Base-by-base conservation (phyloP, 2,113 vertebrate genomes). In the Trichomycterus rosablanca region DNA sequence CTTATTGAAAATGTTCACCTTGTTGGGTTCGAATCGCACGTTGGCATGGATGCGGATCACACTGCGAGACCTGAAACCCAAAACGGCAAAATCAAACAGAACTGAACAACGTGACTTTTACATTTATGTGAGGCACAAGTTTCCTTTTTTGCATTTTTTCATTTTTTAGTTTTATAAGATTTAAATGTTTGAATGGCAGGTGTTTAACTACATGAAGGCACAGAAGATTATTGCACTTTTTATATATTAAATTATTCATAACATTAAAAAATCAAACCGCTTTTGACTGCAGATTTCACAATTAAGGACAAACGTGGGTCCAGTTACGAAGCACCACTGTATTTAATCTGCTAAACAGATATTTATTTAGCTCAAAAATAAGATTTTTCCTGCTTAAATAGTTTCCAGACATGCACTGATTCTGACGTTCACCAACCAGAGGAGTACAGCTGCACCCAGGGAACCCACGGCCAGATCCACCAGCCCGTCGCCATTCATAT, bases 1-100 rank as follows among this genome's bases (percentile, higher is more conserved):
- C 73, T 94, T 92, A 85, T 90, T 90, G 81, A 97, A 98, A 80
- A 96, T 89, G 84, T 98, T 97, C 83, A 98, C 83, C 74, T 97
- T 97, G 73, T 84, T 39, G 1, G 94, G 96, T 77, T 98, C 92
- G 0, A 98, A 98, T 70, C 72, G 81, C 63, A 95, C 79, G 30
- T 75, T 88, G 78, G 87, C 78, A 0, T 94, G 89, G 76, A 98
- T 85, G 67, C 73, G 89, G 18, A 97, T 75, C 9, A 98, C 92
- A 0, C 92, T 93, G 69, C 90, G 89, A 57, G 94, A 91, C 96
- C 96, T 98, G 80, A 5, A 57, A 37, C 55, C 58, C 40, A 50
- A 42, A 51, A 39, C 5, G n/a, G 24, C 10, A 10, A 18, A n/a
- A 54, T 1, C 14, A n/a, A 11, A 1, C 16, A 14, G 42, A 20